Evolutionary conservation across 64 coral and sea anemone genomes (phyloP).

Genomic region (Stichodactyla helianthus): DNA sequence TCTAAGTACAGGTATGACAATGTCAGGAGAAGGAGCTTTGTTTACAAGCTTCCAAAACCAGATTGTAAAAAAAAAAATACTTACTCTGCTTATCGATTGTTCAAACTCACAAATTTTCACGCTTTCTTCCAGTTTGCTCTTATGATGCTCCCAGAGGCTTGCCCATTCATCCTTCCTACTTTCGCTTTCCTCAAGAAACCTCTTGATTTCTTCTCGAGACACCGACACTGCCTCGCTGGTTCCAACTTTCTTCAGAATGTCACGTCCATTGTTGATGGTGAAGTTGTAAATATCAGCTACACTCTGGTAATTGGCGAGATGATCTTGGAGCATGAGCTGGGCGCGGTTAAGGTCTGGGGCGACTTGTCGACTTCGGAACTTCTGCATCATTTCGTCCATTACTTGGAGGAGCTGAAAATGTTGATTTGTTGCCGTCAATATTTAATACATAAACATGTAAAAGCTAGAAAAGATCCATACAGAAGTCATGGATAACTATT

Average conservation of each 20-base stretch:
- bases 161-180: conserved; percentile 84
- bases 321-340: conserved; percentile 93
- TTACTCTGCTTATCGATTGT: conserved; percentile 79
- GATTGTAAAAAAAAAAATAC: background rate
- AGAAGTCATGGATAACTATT: no score
- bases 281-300: conserved; percentile 80
- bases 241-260: conserved; percentile 66
- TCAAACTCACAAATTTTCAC: conserved; percentile 92
- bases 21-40: background rate
- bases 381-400: conserved; percentile 73
- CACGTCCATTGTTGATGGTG: conserved; percentile 66
- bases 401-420: conserved; percentile 70
- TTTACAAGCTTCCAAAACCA: background rate
- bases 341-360: conserved; percentile 85
- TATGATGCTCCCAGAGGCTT: conserved; percentile 93
- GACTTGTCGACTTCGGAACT: conserved; percentile 47
- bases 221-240: conserved; percentile 61
- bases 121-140: conserved; percentile 85
- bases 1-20: background rate
- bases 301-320: conserved; percentile 90
- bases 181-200: conserved; percentile 81
- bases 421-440: background rate
- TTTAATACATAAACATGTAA: background rate
- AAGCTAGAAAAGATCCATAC: no score
- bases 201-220: conserved; percentile 95